A percentile compares a stretch with the other conserved stretches of the same genome.
phyloP scores from a whole-genome alignment of 2,888 invertebrate genomes.

The Caenorhabditis japonica region DNA sequence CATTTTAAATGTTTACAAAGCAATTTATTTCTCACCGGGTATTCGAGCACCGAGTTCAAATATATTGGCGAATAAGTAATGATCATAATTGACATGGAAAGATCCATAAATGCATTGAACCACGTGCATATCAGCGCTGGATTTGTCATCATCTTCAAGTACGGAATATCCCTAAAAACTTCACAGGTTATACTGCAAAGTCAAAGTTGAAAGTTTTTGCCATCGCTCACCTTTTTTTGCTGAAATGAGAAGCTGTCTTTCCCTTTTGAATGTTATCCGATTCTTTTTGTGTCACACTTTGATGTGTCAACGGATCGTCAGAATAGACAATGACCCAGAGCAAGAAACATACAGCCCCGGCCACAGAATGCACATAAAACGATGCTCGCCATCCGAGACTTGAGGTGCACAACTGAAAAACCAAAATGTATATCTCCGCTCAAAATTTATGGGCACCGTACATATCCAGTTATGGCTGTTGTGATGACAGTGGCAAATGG shows the following conservation, averaged over 20 bases:
- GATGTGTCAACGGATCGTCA: conserved; percentile 34
- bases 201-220: neutral
- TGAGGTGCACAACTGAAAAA: conserved; percentile 42
- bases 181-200: neutral
- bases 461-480: conserved; percentile 29
- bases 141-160: conserved; percentile 29
- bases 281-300: conserved; percentile 22
- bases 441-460: conserved; percentile 3
- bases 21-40: conserved; percentile 10
- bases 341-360: conserved; percentile 30
- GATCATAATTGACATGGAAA: conserved; percentile 46
- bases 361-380: conserved; percentile 43
- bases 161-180: conserved; percentile 27
- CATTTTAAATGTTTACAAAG: neutral
- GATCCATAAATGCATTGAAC: conserved; percentile 51
- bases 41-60: conserved; percentile 37
- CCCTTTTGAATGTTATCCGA: conserved; percentile 28
- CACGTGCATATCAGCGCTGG: conserved; percentile 38
- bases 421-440: too few species aligned
- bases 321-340: conserved; percentile 42
- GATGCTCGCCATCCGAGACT: conserved; percentile 41
- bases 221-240: conserved; percentile 4
- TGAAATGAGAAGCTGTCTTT: conserved; percentile 41
- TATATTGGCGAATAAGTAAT: conserved; percentile 46
- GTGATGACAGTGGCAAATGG: conserved; percentile 40